A percentile compares a stretch with the other conserved stretches of the same genome.
Conservation (phyloP, 2,113 vertebrate species). For the Aythya baeri region DNA sequence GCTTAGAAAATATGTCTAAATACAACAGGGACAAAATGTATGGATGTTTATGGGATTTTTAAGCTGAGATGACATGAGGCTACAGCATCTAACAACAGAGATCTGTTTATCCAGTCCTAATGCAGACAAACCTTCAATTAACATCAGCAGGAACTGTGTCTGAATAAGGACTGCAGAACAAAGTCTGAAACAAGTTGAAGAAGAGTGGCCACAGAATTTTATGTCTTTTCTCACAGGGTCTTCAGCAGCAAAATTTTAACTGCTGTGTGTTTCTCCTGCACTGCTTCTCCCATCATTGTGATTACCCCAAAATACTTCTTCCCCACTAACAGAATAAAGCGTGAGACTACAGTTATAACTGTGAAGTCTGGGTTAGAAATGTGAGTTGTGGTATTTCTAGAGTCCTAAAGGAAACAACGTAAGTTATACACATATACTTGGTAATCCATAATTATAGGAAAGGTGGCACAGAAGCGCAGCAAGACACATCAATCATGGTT, state of each 20-base stretch:
- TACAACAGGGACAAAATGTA: not conserved
- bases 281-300: conserved; percentile 47
- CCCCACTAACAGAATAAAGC: not conserved
- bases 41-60: not conserved
- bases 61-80: not conserved
- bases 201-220: not conserved
- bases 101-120: not conserved
- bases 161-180: not conserved
- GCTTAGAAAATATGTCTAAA: not conserved
- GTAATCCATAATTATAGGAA: not conserved
- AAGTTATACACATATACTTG: not conserved
- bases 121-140: not conserved
- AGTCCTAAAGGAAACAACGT: not conserved
- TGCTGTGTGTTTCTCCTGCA: not conserved
- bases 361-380: not conserved
- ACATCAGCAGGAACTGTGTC: not conserved
- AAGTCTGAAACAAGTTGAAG: not conserved
- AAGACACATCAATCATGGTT: not conserved
- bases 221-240: not conserved
- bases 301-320: conserved; percentile 6
- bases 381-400: conserved; percentile 23
- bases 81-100: not conserved
- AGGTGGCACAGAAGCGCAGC: not conserved
- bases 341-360: not conserved
- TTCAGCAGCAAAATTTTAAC: conserved; percentile 19